Percentiles rank a stretch among this genome's conserved stretches.
phyloP scores from a whole-genome alignment of 1,140 invertebrate species.

The Paramacrobiotus metropolitanus region DNA sequence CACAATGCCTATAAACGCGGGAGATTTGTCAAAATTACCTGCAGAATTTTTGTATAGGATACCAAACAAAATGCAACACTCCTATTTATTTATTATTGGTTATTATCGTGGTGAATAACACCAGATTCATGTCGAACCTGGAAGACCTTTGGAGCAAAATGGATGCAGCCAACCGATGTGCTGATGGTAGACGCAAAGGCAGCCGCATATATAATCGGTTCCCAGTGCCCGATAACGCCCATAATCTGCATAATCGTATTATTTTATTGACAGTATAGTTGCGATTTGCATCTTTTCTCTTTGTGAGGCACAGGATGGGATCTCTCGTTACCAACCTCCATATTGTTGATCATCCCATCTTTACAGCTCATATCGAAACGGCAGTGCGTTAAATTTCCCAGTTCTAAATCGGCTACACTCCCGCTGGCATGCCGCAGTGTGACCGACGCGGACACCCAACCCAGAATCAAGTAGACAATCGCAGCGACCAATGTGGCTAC shows the following conservation, averaged over 20 bases:
- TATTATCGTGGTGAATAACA: constrained; percentile 5
- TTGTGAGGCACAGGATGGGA: too few relatives aligned
- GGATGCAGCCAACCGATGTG: constrained; percentile 27
- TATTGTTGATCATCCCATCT: background rate
- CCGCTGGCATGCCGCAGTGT: constrained; percentile 52
- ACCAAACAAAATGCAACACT: too few relatives aligned
- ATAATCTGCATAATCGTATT: constrained; percentile 19
- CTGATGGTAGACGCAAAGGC: constrained; percentile 28
- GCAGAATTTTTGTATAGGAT: too few relatives aligned
- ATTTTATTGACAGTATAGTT: background rate
- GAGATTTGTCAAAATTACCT: background rate
- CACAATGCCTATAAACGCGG: constrained; percentile 56
- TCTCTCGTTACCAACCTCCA: background rate
- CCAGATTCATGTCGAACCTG: constrained; percentile 18
- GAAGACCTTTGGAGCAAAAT: constrained; percentile 29
- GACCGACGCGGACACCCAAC: constrained; percentile 43
- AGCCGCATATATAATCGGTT: constrained; percentile 25
- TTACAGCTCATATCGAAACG: background rate
- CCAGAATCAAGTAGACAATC: constrained; percentile 55
- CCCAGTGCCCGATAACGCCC: constrained; percentile 22
- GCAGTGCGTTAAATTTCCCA: constrained; percentile 4
- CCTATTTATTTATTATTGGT: background rate
- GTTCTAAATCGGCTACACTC: constrained; percentile 3
- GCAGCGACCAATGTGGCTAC: constrained; percentile 62
- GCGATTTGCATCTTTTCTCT: background rate